Conservation (phyloP, 2,888 invertebrate species). For the Lacanobia oleracea region DNA sequence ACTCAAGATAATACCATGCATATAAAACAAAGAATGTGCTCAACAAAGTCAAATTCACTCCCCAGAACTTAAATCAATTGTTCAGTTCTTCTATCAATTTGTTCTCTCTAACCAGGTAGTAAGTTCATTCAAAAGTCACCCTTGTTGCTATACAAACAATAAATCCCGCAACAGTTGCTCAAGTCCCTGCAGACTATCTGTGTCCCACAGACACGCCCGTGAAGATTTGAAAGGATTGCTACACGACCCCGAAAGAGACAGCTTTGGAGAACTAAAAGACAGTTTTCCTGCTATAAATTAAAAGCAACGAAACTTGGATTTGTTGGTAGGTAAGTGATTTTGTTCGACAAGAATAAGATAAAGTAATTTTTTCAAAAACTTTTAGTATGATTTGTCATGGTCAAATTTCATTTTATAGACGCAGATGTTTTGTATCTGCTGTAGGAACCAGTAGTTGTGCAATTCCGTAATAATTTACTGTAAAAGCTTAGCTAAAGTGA, state of each 20-base stretch:
- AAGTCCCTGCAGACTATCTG: constrained; percentile 65
- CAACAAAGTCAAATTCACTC: too few species aligned
- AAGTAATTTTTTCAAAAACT: background rate
- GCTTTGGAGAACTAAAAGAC: constrained; percentile 41
- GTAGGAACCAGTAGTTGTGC: background rate
- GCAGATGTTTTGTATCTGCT: background rate
- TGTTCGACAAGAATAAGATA: background rate
- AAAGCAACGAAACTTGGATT: constrained; percentile 5
- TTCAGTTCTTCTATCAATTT: background rate
- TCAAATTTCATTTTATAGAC: background rate
- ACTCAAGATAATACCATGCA: too few species aligned
- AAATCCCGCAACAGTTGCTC: constrained; percentile 45
- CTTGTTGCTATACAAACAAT: constrained; percentile 31
- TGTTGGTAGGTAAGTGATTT: background rate
- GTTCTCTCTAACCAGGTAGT: constrained; percentile 1
- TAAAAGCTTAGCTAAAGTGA: too few species aligned
- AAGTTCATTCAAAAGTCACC: constrained; percentile 8
- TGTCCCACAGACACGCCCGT: constrained; percentile 63
- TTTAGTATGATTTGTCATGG: background rate
- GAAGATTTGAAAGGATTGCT: constrained; percentile 71
- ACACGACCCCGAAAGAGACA: constrained; percentile 43
- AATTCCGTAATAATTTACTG: too few species aligned
- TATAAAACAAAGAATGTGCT: too few species aligned
- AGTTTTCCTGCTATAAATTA: constrained; percentile 23
- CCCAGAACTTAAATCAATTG: background rate